Conservation (phyloP, 1,140 invertebrate species). For the Gryon sp. region DNA sequence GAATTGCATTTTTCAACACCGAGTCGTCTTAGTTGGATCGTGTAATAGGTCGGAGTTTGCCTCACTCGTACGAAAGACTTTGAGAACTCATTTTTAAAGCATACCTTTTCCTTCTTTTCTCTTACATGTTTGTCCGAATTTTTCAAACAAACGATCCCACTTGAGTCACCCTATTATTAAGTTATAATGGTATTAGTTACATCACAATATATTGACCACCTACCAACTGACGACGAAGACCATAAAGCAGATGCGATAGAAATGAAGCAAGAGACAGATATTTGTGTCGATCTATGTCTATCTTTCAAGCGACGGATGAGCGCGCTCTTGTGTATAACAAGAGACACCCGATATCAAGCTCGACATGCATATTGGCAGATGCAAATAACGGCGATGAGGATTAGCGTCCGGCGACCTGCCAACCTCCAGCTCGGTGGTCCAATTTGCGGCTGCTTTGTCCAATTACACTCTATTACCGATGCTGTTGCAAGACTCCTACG, state of each 20-base stretch:
- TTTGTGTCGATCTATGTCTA: slow-evolving; percentile 21
- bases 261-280: slow-evolving; percentile 6
- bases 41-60: no score
- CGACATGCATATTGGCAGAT: slow-evolving; percentile 64
- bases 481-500: slow-evolving; percentile 65
- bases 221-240: slow-evolving; percentile 41
- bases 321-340: slow-evolving; percentile 33
- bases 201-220: slow-evolving; percentile 47
- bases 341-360: slow-evolving; percentile 47
- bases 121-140: neutral
- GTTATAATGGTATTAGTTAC: slow-evolving; percentile 25
- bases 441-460: slow-evolving; percentile 68
- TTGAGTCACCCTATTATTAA: slow-evolving; percentile 29
- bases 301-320: slow-evolving; percentile 10
- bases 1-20: slow-evolving; percentile 27
- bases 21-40: neutral
- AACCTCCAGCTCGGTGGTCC: slow-evolving; percentile 66
- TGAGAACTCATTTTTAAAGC: no score
- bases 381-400: slow-evolving; percentile 64
- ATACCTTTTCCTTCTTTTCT: neutral
- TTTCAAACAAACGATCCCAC: neutral
- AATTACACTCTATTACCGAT: slow-evolving; percentile 66
- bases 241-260: slow-evolving; percentile 20
- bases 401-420: slow-evolving; percentile 67
- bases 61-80: no score